phyloP scores from a whole-genome alignment of 1,140 invertebrate genomes.

The Papilio aristodemus region DNA sequence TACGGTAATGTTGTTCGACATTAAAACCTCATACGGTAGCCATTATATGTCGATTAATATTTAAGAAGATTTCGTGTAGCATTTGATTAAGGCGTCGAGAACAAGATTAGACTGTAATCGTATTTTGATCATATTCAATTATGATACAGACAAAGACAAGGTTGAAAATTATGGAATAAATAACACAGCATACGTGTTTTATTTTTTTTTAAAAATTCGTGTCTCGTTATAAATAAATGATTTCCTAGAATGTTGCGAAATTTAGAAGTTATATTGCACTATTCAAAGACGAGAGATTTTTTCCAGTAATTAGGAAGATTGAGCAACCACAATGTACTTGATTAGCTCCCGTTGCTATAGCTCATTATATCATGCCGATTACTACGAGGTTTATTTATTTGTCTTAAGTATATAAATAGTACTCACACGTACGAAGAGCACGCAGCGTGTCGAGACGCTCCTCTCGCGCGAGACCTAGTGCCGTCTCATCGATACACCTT shows the following conservation, averaged over 20 bases:
- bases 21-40: conserved; percentile 10
- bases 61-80: not conserved
- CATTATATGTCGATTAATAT: conserved; percentile 32
- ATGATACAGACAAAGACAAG: too few species aligned
- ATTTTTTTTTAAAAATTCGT: too few species aligned
- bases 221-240: too few species aligned
- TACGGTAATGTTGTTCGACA: not conserved
- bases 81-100: conserved; percentile 7
- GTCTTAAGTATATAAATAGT: not conserved
- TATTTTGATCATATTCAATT: conserved; percentile 19
- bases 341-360: too few species aligned
- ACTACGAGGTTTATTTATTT: too few species aligned
- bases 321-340: too few species aligned
- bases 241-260: too few species aligned
- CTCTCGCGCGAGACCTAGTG: conserved; percentile 48
- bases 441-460: conserved; percentile 63
- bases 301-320: too few species aligned
- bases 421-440: conserved; percentile 66
- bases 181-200: not conserved
- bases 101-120: not conserved
- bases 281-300: too few species aligned
- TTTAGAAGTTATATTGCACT: too few species aligned
- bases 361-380: too few species aligned
- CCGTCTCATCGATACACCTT: conserved; percentile 67
- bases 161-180: not conserved